Conservation (phyloP, 2,888 invertebrate genomes). For the Lasioglossum pauxillum region DNA sequence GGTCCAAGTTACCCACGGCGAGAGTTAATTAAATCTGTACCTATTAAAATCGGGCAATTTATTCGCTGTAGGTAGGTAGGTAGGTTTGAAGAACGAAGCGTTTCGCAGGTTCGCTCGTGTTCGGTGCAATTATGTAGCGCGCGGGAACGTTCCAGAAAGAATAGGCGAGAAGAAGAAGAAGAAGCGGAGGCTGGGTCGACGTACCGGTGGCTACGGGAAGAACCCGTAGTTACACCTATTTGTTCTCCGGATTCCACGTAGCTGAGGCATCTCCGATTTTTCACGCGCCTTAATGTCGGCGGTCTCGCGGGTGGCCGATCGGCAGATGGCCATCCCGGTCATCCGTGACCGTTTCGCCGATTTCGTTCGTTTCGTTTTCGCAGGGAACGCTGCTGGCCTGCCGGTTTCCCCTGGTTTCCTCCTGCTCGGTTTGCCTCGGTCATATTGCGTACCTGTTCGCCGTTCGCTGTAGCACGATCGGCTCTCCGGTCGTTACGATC, state of each 20-base stretch:
- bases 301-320: slow-evolving; percentile 65
- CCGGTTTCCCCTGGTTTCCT: neutral
- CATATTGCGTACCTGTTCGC: slow-evolving; percentile 9
- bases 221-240: slow-evolving; percentile 72
- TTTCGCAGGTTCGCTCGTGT: neutral
- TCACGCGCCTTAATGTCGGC: slow-evolving; percentile 76
- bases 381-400: neutral
- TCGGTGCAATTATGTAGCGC: neutral
- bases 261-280: slow-evolving; percentile 79
- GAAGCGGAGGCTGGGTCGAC: slow-evolving; percentile 32
- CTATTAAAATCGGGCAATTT: neutral
- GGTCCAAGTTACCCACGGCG: too few relatives aligned
- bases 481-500: slow-evolving; percentile 11
- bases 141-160: neutral
- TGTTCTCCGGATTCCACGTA: slow-evolving; percentile 72
- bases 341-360: slow-evolving; percentile 40
- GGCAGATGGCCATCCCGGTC: slow-evolving; percentile 59
- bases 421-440: neutral
- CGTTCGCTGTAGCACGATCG: neutral
- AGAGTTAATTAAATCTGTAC: too few relatives aligned
- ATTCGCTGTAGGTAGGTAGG: neutral
- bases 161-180: slow-evolving; percentile 15
- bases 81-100: neutral
- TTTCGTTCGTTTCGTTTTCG: slow-evolving; percentile 41
- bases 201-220: slow-evolving; percentile 38